These are phyloP conservation scores for Nothobranchius furzeri DNA, from an alignment of 2,113 vertebrate species.

Conservation along the genomic window DNA sequence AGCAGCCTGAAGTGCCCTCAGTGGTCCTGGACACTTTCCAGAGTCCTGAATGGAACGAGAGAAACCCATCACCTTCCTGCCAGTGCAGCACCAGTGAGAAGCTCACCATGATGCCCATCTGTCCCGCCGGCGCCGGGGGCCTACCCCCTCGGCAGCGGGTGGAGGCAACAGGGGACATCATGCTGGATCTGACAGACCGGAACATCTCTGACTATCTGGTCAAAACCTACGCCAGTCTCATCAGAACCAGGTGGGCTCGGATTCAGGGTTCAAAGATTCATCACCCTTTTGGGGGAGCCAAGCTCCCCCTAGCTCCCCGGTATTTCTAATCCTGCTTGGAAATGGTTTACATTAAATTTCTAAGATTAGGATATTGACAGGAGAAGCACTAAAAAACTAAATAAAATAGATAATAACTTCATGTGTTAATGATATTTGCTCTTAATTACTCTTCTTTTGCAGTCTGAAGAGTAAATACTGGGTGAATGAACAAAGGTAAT, in stretches of 20 bases:
- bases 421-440: too few species aligned
- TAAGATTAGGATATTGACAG: too few species aligned
- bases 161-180: constrained; percentile 85
- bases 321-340: too few species aligned
- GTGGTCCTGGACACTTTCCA: constrained; percentile 80
- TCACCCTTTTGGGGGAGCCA: too few species aligned
- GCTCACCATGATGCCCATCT: constrained; percentile 93
- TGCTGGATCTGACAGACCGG: constrained; percentile 88
- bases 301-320: too few species aligned
- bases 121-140: constrained; percentile 89
- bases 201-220: constrained; percentile 95
- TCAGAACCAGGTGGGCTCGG: constrained; percentile 84
- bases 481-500: constrained; percentile 97
- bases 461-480: constrained; percentile 99
- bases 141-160: constrained; percentile 84
- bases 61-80: constrained; percentile 90
- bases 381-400: too few species aligned
- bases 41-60: constrained; percentile 81
- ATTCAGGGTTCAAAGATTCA: not conserved
- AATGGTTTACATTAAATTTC: too few species aligned
- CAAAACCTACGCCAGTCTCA: constrained; percentile 92
- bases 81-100: constrained; percentile 87
- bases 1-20: constrained; percentile 76
- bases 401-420: not conserved
- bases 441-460: constrained; percentile 52